Conservation (phyloP, 2,888 invertebrate species). For the Heliconius ismenius region DNA sequence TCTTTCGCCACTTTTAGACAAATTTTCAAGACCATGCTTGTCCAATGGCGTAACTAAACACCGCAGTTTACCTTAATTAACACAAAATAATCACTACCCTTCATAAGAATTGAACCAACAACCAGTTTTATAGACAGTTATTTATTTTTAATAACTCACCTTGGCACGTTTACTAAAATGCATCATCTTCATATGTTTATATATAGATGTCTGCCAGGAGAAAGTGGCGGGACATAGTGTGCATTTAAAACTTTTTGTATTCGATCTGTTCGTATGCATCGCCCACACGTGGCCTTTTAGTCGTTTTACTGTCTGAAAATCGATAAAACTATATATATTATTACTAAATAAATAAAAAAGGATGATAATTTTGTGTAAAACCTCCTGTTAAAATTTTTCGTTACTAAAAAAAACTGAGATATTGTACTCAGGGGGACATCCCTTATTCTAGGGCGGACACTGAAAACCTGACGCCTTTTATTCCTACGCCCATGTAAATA, state of each 20-base stretch:
- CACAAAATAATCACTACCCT: no score
- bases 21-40: neutral
- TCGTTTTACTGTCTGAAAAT: constrained; percentile 66
- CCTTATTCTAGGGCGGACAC: no score
- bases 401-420: no score
- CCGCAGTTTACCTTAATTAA: neutral
- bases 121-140: no score
- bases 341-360: neutral
- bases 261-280: constrained; percentile 71
- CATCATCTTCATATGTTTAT: constrained; percentile 77
- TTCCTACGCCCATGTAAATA: no score
- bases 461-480: no score
- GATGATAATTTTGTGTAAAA: neutral
- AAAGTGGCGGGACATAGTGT: constrained; percentile 72
- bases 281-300: constrained; percentile 76
- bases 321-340: neutral
- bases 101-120: no score
- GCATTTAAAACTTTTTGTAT: constrained; percentile 65
- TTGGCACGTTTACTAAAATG: constrained; percentile 63
- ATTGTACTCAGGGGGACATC: no score
- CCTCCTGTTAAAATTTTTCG: neutral
- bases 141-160: constrained; percentile 52
- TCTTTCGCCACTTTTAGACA: no score
- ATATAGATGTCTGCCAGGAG: constrained; percentile 75
- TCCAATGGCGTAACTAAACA: neutral